Evolutionary conservation across 2,113 vertebrate species (phyloP).

Genomic region (Calcarius ornatus): DNA sequence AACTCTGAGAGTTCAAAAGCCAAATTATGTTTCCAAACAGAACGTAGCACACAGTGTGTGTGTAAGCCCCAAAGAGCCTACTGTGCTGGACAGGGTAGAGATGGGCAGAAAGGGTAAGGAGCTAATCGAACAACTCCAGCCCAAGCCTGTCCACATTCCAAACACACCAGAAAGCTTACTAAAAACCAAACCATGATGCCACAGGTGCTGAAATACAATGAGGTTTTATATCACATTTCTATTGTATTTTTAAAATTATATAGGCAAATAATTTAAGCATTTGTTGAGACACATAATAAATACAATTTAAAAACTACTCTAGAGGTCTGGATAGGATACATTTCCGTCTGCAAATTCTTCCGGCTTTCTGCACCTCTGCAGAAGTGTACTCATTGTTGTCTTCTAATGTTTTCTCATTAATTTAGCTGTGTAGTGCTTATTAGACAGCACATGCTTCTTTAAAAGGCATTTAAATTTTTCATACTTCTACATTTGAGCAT

Average conservation of each 20-base stretch:
- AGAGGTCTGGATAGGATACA: not conserved
- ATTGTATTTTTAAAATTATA: not conserved
- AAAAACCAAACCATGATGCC: not conserved
- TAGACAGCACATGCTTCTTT: not conserved
- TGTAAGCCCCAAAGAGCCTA: not conserved
- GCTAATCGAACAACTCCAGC: not conserved
- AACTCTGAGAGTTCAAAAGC: not conserved
- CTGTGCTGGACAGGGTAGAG: fast-evolving
- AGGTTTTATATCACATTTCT: not conserved
- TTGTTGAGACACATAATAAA: not conserved
- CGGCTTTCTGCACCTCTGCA: not conserved
- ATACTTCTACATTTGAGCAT: not conserved
- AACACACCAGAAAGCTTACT: fast-evolving
- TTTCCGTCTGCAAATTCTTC: not conserved
- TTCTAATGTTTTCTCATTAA: not conserved
- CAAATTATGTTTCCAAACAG: not conserved
- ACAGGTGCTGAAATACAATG: fast-evolving
- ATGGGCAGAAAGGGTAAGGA: not conserved
- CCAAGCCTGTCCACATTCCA: not conserved
- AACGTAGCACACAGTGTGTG: not conserved
- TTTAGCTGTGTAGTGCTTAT: not conserved
- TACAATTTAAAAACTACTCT: not conserved
- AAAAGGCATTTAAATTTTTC: not conserved
- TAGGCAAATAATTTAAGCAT: not conserved
- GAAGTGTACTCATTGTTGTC: not conserved